These are phyloP conservation scores for Rotaria socialis DNA, from an alignment of 2,888 invertebrate genomes.

Conservation along the genomic window DNA sequence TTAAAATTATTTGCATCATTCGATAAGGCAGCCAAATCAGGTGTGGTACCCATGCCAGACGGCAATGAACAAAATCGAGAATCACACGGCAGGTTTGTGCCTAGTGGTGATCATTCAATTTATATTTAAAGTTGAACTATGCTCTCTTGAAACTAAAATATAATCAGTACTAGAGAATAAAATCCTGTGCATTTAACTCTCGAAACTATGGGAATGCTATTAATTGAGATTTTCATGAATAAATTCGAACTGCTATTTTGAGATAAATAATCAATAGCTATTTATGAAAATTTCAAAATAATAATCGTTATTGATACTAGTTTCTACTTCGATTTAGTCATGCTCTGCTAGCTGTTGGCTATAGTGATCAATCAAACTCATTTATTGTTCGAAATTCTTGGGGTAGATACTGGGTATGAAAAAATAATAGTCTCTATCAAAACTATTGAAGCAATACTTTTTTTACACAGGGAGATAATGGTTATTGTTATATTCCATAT, in stretches of 20 bases:
- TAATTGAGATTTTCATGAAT: no score
- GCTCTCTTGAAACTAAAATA: no score
- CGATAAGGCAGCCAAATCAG: background rate
- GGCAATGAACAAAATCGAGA: background rate
- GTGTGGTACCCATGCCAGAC: background rate
- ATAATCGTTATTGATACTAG: no score
- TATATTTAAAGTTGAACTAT: no score
- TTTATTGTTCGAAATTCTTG: constrained; percentile 24
- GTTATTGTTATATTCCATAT: background rate
- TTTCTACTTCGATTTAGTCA: background rate
- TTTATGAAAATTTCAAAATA: no score
- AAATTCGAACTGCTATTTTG: no score
- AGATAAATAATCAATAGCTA: no score
- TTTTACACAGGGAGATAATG: background rate
- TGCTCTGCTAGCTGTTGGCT: constrained; percentile 15
- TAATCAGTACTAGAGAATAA: no score
- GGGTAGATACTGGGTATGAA: constrained; percentile 1
- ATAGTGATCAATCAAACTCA: background rate
- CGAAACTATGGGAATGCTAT: no score
- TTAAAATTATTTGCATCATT: constrained; percentile 31
- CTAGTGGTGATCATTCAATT: no score
- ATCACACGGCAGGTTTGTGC: constrained; percentile 13
- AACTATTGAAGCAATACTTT: background rate
- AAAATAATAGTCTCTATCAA: background rate
- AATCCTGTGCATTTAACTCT: no score